Evolutionary conservation across 2,797 vertebrate species (phyloP).

Genomic region (Chelmon rostratus): DNA sequence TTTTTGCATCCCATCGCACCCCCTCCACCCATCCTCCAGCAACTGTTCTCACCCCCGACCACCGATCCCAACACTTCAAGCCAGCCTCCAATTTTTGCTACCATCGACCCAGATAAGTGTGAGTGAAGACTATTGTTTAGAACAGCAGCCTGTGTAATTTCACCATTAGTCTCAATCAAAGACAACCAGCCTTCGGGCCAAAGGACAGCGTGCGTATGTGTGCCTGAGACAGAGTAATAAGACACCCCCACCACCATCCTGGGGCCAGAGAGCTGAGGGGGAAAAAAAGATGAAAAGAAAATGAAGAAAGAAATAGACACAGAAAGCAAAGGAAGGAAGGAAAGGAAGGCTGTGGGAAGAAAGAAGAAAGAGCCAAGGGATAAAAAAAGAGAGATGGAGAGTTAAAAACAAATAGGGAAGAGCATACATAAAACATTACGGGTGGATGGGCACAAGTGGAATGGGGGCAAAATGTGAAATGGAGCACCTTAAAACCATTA

Average conservation of each 20-base stretch:
- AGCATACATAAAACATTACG: conserved; percentile 16
- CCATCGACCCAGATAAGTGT: conserved; percentile 76
- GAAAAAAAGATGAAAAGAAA: conserved; percentile 68
- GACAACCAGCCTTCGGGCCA: conserved; percentile 62
- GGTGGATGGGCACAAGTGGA: conserved; percentile 26
- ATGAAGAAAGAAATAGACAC: conserved; percentile 55
- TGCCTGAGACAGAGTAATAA: conserved; percentile 69
- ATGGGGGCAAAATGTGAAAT: conserved; percentile 56
- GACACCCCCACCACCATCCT: conserved; percentile 44
- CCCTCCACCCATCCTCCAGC: conserved; percentile 21
- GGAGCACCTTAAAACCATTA: conserved; percentile 66
- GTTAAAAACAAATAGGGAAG: conserved; percentile 56
- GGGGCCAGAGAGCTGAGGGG: conserved; percentile 53
- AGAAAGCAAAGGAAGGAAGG: conserved; percentile 61
- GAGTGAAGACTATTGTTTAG: conserved; percentile 78
- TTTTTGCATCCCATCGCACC: not conserved
- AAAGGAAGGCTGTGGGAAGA: conserved; percentile 38
- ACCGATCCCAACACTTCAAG: conserved; percentile 36
- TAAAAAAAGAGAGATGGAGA: conserved; percentile 17
- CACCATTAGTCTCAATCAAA: conserved; percentile 82
- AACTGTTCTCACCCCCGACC: conserved; percentile 25
- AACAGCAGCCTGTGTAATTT: conserved; percentile 79
- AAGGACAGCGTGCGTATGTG: conserved; percentile 38
- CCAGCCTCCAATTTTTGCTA: conserved; percentile 60
- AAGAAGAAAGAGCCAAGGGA: conserved; percentile 39